Base-by-base conservation (phyloP, 2,113 vertebrate species). In the Triplophysa siluroides region DNA sequence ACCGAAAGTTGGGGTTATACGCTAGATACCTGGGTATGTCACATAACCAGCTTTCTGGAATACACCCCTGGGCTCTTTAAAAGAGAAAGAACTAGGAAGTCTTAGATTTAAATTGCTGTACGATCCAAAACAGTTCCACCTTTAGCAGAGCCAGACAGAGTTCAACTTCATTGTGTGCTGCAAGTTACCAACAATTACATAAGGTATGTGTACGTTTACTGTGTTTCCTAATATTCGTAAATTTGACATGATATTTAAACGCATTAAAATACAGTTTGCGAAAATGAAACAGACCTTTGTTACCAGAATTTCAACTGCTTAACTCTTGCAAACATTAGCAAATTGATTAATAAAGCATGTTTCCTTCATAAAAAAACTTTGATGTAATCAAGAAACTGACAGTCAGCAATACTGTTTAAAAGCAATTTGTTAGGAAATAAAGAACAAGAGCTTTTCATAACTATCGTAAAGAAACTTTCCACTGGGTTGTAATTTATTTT, bases 21-120 rank as follows among this genome's bases (percentile, higher is more conserved):
- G 5, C 29, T 33, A 33, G 2, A 4, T 33, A 5, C 4, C 4
- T 4, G 4, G 29, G 29, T 33, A 33, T 29, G 5, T 33, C 29
- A 33, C 29, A 33, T 33, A 6, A 33, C 29, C 29, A 33, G 29
- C 29, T 33, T 33, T 45, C 91, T 89, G 90, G 26, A 29, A 29
- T 29, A 29, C 26, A 29, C 26, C 26, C 26, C 1, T 29, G 26
- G 92, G 78, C 90, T 90, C 87, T 29, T 43, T 7, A 21, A 29
- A n/a, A n/a, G 23, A 26, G 8, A 9, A 47, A 47, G 1, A 47
- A 47, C 2, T 12, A 47, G 45, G 45, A 47, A 47, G 12, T 47
- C 45, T 11, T 10, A 47, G 10, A 11, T 10, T 10, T 47, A 10
- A 1, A 47, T 47, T 47, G 12, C 45, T 47, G 45, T 26, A 26